Evolutionary conservation across 2,797 vertebrate genomes (phyloP).

Genomic region (Nannoperca obscura): DNA sequence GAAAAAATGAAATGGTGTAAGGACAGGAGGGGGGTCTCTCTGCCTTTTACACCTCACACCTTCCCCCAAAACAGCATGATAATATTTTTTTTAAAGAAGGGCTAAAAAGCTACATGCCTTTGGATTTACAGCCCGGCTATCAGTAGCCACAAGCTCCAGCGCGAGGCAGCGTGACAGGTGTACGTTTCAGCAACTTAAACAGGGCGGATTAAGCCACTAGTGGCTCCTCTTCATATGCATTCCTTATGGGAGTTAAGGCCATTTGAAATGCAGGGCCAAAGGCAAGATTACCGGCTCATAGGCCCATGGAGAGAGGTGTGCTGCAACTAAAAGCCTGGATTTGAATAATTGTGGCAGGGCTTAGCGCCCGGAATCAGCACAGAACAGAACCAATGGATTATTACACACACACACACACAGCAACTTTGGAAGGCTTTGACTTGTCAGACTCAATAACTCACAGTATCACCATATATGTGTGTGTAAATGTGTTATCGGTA

Average conservation of each 20-base stretch:
- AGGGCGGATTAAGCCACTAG: slow-evolving; percentile 96
- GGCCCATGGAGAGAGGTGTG: slow-evolving; percentile 98
- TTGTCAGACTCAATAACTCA: slow-evolving; percentile 80
- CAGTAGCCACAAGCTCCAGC: slow-evolving; percentile 81
- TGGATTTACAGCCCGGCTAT: slow-evolving; percentile 84
- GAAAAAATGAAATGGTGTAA: slow-evolving; percentile 2
- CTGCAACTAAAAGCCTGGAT: slow-evolving; percentile 99
- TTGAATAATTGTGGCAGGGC: slow-evolving; percentile 99
- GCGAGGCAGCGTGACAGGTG: slow-evolving; percentile 95
- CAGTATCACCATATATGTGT: slow-evolving; percentile 53
- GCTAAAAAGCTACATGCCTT: slow-evolving; percentile 72
- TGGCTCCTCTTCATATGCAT: slow-evolving; percentile 97
- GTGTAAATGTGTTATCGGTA: slow-evolving; percentile 46
- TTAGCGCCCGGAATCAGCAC: slow-evolving; percentile 96
- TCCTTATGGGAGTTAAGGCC: slow-evolving; percentile 99
- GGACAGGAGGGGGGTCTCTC: slow-evolving; percentile 34
- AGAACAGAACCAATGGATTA: slow-evolving; percentile 99
- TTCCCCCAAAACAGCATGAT: slow-evolving; percentile 60
- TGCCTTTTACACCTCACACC: slow-evolving; percentile 33
- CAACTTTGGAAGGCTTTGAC: slow-evolving; percentile 80
- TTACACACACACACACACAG: slow-evolving; percentile 70
- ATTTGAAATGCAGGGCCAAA: slow-evolving; percentile 99
- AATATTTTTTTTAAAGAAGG: slow-evolving; percentile 61
- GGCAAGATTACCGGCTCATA: slow-evolving; percentile 98
- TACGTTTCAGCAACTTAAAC: slow-evolving; percentile 99